Percentiles rank a stretch among this genome's conserved stretches.
These are phyloP conservation scores for Pionites leucogaster DNA, from an alignment of 2,113 vertebrate genomes.

Conservation along the genomic window DNA sequence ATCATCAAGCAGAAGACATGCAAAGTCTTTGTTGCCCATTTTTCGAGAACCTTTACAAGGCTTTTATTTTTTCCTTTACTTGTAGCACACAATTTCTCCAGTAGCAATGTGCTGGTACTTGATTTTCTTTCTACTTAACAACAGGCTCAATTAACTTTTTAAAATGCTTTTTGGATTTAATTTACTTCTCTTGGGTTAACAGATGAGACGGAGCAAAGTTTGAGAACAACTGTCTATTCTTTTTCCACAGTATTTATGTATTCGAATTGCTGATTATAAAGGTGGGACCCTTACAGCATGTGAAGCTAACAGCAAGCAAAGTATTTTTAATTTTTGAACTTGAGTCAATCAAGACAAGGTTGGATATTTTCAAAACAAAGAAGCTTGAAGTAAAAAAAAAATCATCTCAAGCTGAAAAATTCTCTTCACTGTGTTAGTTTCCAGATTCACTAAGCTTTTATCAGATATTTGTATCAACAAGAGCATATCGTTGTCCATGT, in stretches of 20 bases:
- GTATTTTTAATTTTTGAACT: neutral
- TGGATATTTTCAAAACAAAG: neutral
- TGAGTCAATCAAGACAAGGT: neutral
- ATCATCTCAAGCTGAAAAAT: neutral
- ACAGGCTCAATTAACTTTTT: slow-evolving; percentile 8
- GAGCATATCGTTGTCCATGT: neutral
- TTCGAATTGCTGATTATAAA: neutral
- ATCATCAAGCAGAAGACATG: slow-evolving; percentile 31
- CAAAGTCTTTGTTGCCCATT: neutral
- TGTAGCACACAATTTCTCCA: neutral
- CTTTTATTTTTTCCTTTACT: slow-evolving; percentile 35
- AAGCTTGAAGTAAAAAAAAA: neutral
- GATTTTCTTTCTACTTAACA: slow-evolving; percentile 8
- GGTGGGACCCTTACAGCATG: neutral
- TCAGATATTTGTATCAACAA: neutral
- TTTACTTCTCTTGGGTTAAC: slow-evolving; percentile 5
- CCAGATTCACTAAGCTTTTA: neutral
- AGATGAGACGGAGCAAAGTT: neutral
- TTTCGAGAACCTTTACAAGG: slow-evolving; percentile 34
- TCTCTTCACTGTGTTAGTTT: neutral
- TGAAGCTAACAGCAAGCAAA: neutral
- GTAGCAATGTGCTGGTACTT: neutral
- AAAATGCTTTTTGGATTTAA: neutral
- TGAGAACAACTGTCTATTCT: neutral
- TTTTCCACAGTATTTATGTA: neutral